Percentiles rank a stretch among this genome's conserved stretches.
phyloP scores from a whole-genome alignment of 1,140 invertebrate genomes.

The Leucophenga varia region DNA sequence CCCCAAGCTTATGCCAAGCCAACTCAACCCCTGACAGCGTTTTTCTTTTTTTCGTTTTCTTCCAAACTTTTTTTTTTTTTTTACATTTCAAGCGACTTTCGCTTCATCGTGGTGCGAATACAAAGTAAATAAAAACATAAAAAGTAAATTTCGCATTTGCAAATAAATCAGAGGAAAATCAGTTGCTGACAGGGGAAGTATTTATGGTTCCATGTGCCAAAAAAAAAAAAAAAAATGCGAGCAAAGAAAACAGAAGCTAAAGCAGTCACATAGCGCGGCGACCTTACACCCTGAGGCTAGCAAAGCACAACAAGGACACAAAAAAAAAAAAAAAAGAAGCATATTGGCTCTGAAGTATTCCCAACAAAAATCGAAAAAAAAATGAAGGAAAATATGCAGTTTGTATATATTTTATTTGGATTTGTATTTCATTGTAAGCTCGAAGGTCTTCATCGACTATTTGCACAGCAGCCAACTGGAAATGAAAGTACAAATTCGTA shows the following conservation, averaged over 20 bases:
- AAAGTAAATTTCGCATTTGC: conserved; percentile 54
- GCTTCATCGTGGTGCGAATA: conserved; percentile 46
- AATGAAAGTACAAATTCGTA: conserved; percentile 46
- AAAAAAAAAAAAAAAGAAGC: no score
- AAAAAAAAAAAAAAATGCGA: conserved; percentile 12
- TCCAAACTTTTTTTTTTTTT: neutral
- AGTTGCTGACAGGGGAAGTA: conserved; percentile 52
- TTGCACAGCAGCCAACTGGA: conserved; percentile 22
- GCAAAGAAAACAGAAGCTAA: no score
- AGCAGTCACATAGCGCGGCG: conserved; percentile 18
- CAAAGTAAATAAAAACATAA: conserved; percentile 52
- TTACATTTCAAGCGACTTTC: neutral
- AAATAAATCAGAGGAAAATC: conserved; percentile 53
- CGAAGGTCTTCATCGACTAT: no score
- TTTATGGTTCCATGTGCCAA: conserved; percentile 36
- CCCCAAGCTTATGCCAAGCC: no score
- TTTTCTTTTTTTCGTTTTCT: no score
- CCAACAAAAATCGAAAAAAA: no score
- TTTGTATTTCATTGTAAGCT: no score
- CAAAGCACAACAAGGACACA: no score
- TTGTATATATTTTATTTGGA: no score
- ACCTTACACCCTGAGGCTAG: neutral
- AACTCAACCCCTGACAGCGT: no score
- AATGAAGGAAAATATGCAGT: no score
- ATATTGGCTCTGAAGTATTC: no score